Base-by-base conservation (phyloP, 2,888 invertebrate species). In the Andrena flavipes region DNA sequence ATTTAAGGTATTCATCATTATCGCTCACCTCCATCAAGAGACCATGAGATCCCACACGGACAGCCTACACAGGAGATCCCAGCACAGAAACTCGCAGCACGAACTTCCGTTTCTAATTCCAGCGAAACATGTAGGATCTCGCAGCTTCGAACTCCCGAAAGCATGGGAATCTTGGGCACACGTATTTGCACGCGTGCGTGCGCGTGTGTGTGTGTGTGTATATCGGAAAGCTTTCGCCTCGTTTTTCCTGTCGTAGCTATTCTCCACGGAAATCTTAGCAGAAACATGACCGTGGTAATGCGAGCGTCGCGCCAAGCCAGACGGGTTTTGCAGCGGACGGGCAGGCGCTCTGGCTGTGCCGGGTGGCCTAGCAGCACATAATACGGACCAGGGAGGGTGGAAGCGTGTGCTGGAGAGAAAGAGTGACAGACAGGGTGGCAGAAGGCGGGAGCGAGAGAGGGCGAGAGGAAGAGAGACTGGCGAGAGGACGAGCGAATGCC, bases 241-340 rank as follows among this genome's bases (percentile, higher is more conserved):
- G 59, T 64, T 80, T 80, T 69, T 60, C 72, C 75, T 56, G 60
- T 60, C 13, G 56, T 5, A 56, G 33, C 23, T 72, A 78, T 82
- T 82, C 78, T 82, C 71, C 68, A n/a, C 56, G 74, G 84, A 78
- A 78, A 82, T 84, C 84, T 84, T 82, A 78, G 29, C 68, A 68
- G 84, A 76, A 77, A 75, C 77, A 84, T 74, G 78, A 84, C 74
- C 82, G 82, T 73, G 77, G 77, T 84, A 84, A 85, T 70, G 76
- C 72, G 82, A 81, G 68, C 79, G 72, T 76, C 84, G 87, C 82
- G 85, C 83, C 86, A 86, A 85, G 88, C 86, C 86, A 88, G 90
- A 88, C 90, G 87, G 87, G 88, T 88, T 88, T 20, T 59, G 89
- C 88, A 88, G 86, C 87, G 86, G 83, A 80, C 87, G 84, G 84